These are phyloP conservation scores for Metopolophium dirhodum DNA, from an alignment of 1,140 invertebrate species.

Conservation along the genomic window DNA sequence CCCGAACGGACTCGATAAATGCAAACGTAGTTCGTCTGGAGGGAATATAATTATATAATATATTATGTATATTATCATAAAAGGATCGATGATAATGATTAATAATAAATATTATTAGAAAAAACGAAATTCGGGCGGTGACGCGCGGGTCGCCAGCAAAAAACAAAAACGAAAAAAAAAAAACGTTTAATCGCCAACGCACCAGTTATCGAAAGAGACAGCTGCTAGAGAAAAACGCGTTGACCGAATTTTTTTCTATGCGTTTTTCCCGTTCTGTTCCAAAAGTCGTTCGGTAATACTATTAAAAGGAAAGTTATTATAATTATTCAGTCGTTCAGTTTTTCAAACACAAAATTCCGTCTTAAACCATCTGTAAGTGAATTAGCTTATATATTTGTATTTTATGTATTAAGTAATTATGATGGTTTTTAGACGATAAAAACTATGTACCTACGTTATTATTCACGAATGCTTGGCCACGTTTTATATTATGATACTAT, in stretches of 20 bases:
- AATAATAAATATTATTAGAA: background rate
- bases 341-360: too few species aligned
- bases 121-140: background rate
- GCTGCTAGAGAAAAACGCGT: background rate
- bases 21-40: background rate
- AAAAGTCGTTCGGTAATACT: background rate
- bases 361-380: background rate
- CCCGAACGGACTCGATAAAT: background rate
- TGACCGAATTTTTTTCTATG: background rate
- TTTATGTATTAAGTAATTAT: background rate
- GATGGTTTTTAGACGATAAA: background rate
- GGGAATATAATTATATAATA: background rate
- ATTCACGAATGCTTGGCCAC: background rate
- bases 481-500: background rate
- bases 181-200: background rate
- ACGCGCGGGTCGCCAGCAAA: background rate
- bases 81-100: background rate
- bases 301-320: background rate
- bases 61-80: background rate
- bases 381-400: background rate
- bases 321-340: background rate
- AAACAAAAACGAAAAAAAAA: background rate
- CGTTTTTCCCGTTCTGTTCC: background rate
- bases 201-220: background rate
- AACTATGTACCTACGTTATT: background rate